Percentiles rank a stretch among this genome's conserved stretches.
Conservation (phyloP, 2,113 vertebrate species). For the Ardeotis arabs region DNA sequence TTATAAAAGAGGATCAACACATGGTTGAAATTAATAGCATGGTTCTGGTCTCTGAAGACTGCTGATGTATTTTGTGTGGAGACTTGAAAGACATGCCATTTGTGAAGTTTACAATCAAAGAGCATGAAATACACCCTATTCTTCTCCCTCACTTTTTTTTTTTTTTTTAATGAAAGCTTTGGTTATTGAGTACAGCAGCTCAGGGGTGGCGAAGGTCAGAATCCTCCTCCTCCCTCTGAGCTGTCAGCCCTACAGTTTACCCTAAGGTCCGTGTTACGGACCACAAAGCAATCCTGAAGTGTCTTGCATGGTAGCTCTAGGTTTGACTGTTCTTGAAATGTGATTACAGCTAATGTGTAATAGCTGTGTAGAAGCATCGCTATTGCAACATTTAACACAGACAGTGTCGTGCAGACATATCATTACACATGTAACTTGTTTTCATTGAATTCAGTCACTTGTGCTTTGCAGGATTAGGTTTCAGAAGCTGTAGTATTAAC, state of each 20-base stretch:
- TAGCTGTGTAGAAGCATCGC: background rate
- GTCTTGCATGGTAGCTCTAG: background rate
- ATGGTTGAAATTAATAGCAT: background rate
- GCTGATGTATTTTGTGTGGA: background rate
- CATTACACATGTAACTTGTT: background rate
- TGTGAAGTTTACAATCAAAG: background rate
- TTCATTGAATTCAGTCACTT: background rate
- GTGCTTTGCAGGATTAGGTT: background rate
- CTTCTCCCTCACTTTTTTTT: background rate
- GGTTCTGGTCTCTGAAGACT: background rate
- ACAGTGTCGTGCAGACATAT: background rate
- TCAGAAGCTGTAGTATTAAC: background rate
- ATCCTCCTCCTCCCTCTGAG: background rate
- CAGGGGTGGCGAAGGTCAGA: background rate
- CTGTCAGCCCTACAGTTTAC: background rate
- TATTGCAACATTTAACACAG: background rate
- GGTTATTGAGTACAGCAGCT: background rate
- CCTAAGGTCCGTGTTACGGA: background rate
- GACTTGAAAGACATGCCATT: background rate
- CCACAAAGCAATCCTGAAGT: background rate
- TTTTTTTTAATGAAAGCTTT: background rate
- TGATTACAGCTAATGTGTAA: no score
- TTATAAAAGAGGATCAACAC: background rate
- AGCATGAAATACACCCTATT: background rate
- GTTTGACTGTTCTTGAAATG: background rate